Conservation (phyloP, 2,113 vertebrate species). For the Peromyscus polionotus region DNA sequence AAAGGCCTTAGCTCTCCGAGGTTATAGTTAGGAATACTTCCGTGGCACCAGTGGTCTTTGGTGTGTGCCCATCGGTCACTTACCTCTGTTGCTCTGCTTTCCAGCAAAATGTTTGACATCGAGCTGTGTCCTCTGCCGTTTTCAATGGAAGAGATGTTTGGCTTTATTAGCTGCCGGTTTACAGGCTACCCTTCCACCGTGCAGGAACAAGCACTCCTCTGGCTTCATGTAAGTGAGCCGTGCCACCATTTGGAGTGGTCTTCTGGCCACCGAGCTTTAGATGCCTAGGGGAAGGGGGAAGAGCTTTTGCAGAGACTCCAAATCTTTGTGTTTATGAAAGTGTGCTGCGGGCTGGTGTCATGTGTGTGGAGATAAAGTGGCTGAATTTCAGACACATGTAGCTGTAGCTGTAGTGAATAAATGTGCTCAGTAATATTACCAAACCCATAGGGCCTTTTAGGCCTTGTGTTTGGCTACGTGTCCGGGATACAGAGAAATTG, state of each 20-base stretch:
- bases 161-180: constrained; percentile 99
- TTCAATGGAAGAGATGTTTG: constrained; percentile 99
- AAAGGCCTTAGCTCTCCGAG: constrained; percentile 10
- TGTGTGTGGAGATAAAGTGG: not conserved
- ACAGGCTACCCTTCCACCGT: constrained; percentile 98
- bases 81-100: constrained; percentile 79
- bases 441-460: constrained; percentile 1
- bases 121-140: constrained; percentile 98
- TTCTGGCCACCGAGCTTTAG: not conserved
- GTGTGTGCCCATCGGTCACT: constrained; percentile 43
- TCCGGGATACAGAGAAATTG: not conserved
- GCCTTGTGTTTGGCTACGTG: not conserved
- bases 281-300: not conserved
- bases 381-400: not conserved
- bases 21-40: not conserved
- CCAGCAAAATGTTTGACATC: constrained; percentile 99
- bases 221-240: constrained; percentile 95
- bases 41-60: not conserved
- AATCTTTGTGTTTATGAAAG: not conserved
- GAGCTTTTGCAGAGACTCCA: not conserved
- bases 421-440: not conserved
- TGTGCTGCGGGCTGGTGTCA: not conserved
- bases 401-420: not conserved
- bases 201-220: constrained; percentile 98
- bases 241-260: constrained; percentile 32